Percentiles rank a stretch among this genome's conserved stretches.
These are phyloP conservation scores for Tachuris rubrigastra DNA, from an alignment of 2,113 vertebrate genomes.

Conservation along the genomic window DNA sequence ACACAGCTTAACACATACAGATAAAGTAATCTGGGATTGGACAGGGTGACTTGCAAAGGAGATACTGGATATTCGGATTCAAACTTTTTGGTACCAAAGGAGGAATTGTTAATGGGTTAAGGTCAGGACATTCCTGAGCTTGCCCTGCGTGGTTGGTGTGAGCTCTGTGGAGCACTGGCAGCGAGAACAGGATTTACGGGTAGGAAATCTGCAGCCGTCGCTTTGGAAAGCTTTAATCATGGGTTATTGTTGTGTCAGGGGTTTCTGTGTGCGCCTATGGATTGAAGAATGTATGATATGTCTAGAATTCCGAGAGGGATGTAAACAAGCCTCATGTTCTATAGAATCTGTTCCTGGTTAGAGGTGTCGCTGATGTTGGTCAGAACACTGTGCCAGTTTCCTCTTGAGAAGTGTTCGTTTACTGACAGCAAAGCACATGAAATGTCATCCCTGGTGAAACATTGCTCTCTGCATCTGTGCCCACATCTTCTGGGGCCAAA, in stretches of 20 bases:
- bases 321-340: background rate
- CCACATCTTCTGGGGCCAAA: slow-evolving; percentile 17
- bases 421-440: background rate
- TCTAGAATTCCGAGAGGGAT: background rate
- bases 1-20: background rate
- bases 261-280: background rate
- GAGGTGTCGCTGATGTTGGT: background rate
- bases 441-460: background rate
- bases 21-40: background rate
- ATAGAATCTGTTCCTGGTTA: background rate
- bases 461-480: slow-evolving; percentile 9
- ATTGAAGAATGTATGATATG: background rate
- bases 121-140: background rate
- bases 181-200: slow-evolving; percentile 15
- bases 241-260: background rate
- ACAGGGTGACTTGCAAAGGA: background rate
- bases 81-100: background rate
- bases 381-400: background rate
- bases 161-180: background rate
- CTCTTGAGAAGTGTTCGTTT: background rate
- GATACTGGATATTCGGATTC: background rate
- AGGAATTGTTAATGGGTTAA: background rate
- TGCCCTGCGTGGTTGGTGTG: background rate
- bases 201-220: background rate
- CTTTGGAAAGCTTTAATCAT: slow-evolving; percentile 34